Evolutionary conservation across 2,888 invertebrate species (phyloP), one percentile per base, ranked within the genome.

Genomic region (Eudasyphora cyanicolor): DNA sequence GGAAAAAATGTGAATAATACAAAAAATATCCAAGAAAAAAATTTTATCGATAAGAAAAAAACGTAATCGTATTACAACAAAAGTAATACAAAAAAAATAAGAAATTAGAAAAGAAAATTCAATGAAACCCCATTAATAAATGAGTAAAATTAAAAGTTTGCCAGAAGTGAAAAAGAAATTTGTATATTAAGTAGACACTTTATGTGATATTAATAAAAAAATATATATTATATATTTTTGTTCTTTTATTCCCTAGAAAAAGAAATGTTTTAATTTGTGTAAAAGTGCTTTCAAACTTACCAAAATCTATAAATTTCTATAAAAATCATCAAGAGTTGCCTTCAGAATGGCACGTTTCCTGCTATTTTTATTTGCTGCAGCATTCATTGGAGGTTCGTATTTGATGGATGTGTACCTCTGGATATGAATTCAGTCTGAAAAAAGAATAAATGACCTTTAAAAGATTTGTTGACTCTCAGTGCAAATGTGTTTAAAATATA

Each of bases 381-480:
- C 73, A 24, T 27, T 84, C 17, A 12, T 84, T 42, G 76, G 81
- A n/a, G 84, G 84, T 84, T 79, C 75, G 83, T 67, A 67, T 67
- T 45, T 32, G 14, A 12, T 6, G 45, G 12, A 45, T n/a, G n/a
- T 32, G 32, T 8, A 8, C 8, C 32, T 32, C 32, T 32, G 32
- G 32, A 32, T 32, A 6, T 32, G n/a, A n/a, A n/a, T n/a, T 32
- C 4, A 6, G 32, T 32, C 8, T 32, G 32, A 32, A 32, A 32
- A 32, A 6, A 32, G 32, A 27, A 32, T 7, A 62, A 6, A 62
- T 17, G n/a, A n/a, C n/a, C n/a, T n/a, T n/a, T n/a, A n/a, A n/a
- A n/a, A n/a, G n/a, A n/a, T n/a, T n/a, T n/a, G n/a, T n/a, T n/a
- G n/a, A n/a, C n/a, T n/a, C n/a, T n/a, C n/a, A n/a, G n/a, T n/a